Evolutionary conservation across 2,888 invertebrate species (phyloP).

Genomic region (Pyrochroa serraticornis): DNA sequence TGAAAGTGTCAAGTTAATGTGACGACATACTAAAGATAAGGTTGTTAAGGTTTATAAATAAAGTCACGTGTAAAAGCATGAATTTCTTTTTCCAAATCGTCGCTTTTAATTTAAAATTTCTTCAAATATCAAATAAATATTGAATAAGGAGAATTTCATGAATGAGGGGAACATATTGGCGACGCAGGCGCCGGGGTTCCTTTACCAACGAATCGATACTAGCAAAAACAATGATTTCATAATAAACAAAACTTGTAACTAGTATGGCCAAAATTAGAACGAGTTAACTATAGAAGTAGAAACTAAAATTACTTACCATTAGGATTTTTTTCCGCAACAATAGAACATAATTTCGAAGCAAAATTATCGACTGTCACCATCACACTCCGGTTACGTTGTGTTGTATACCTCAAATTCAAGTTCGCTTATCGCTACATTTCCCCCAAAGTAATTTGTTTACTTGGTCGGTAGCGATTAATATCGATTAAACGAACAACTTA

Average conservation of each 20-base stretch:
- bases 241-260: slow-evolving; percentile 13
- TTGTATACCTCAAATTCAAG: slow-evolving; percentile 2
- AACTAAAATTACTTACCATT: slow-evolving; percentile 56
- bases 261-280: too few species aligned
- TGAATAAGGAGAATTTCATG: too few species aligned
- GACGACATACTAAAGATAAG: too few species aligned
- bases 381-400: slow-evolving; percentile 8
- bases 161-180: background rate
- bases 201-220: slow-evolving; percentile 14
- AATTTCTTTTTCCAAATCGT: background rate
- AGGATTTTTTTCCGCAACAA: slow-evolving; percentile 60
- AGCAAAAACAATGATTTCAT: background rate
- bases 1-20: too few species aligned
- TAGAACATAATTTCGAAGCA: slow-evolving; percentile 65
- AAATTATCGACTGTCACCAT: slow-evolving; percentile 61
- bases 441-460: too few species aligned
- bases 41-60: too few species aligned
- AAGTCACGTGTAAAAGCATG: background rate
- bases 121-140: too few species aligned
- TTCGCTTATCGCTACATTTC: slow-evolving; percentile 3
- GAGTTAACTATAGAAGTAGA: slow-evolving; percentile 5
- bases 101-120: background rate
- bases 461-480: too few species aligned
- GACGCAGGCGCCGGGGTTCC: background rate
- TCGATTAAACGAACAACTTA: too few species aligned